Conservation (phyloP, 2,888 invertebrate genomes). For the Cloeon dipterum region DNA sequence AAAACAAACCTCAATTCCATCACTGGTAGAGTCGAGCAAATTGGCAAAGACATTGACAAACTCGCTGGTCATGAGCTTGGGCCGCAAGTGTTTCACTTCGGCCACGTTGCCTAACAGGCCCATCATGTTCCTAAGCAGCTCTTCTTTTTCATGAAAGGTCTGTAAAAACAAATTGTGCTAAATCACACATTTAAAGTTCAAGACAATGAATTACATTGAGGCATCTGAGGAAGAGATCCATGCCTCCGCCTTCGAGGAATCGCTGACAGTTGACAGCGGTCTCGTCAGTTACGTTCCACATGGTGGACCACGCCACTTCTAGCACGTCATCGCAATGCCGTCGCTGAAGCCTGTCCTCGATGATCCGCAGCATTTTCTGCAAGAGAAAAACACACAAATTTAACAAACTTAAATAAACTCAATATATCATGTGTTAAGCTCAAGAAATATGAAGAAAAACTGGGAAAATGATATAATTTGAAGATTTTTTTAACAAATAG, state of each 20-base stretch:
- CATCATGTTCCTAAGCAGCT: conserved; percentile 93
- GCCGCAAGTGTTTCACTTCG: conserved; percentile 64
- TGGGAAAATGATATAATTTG: neutral
- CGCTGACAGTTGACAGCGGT: conserved; percentile 82
- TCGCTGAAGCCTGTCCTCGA: conserved; percentile 52
- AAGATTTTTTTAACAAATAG: neutral
- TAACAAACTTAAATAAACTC: neutral
- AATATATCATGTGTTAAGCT: no score
- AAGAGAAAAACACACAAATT: conserved; percentile 11
- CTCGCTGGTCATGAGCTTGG: conserved; percentile 59
- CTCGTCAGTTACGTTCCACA: conserved; percentile 97
- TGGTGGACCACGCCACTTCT: conserved; percentile 97
- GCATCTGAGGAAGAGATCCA: conserved; percentile 75
- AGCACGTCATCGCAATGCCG: conserved; percentile 80
- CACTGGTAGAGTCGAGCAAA: conserved; percentile 61
- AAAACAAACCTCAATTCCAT: conserved; percentile 76
- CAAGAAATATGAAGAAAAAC: no score
- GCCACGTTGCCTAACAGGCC: conserved; percentile 90
- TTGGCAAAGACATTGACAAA: conserved; percentile 73
- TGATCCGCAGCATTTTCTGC: conserved; percentile 70
- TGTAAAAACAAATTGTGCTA: conserved; percentile 16
- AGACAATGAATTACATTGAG: conserved; percentile 36
- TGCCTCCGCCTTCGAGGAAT: conserved; percentile 71
- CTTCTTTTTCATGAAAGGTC: conserved; percentile 73
- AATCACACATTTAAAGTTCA: conserved; percentile 1